Base-by-base conservation (phyloP, 2,113 vertebrate genomes). In the Meleagris gallopavo region DNA sequence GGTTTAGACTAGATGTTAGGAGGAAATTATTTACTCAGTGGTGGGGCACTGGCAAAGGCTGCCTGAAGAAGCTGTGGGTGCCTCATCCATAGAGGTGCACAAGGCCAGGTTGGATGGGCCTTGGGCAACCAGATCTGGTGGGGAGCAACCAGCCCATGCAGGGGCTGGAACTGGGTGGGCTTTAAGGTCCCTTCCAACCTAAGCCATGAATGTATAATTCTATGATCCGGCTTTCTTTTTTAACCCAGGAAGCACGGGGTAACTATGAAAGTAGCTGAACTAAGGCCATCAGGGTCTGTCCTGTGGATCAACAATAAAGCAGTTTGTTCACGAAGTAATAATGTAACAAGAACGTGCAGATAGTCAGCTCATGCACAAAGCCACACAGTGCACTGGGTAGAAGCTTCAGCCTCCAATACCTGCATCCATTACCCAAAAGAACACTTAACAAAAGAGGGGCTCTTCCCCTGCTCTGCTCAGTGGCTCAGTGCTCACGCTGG, bases 341-440 rank as follows among this genome's bases (percentile, higher is more conserved):
- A 85, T 73, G 55, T 54, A 86, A 2, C 41, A 60, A 86, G 36
- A 81, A 52, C 32, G 52, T 83, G 58, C 91, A 62, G 32, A 69
- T 84, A 84, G 62, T 64, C 83, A 94, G 70, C 54, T 83, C 46
- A 14, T 45, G 13, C 8, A n/a, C 75, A 57, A 91, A 82, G 43
- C 58, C 55, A 7, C 27, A 25, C 62, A 54, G 72, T 57, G 81
- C 81, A 62, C 93, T 50, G 72, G 60, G 86, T 93, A 79, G 64
- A 43, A 88, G 67, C 88, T 19, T 14, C 77, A 88, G 94, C 87
- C 78, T 86, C 83, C 71, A 73, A 2, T 1, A 38, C 82, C 91
- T 84, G 72, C 70, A 38, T 84, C 90, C 65, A 34, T 93, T 97
- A 83, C 92, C 66, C 89, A 78, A 64, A 52, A 71, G 14, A 88